Evolutionary conservation across 2,888 invertebrate genomes (phyloP).

Genomic region (Platycnemis pennipes): DNA sequence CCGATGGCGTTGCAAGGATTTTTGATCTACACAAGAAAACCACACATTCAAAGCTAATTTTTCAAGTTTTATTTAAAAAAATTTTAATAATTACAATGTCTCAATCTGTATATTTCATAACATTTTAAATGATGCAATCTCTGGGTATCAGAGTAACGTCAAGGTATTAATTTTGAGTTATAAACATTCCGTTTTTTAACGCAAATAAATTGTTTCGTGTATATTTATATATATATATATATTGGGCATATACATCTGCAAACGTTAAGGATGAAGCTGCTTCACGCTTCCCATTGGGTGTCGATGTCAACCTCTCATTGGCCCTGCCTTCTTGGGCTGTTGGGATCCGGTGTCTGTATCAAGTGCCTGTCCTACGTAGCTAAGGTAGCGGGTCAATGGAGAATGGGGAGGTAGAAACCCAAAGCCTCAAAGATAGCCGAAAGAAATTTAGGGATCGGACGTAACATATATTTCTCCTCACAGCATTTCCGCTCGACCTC

Average conservation of each 20-base stretch:
- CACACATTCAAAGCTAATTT: constrained; percentile 17
- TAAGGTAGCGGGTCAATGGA: background rate
- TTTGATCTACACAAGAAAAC: no score
- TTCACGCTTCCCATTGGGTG: constrained; percentile 13
- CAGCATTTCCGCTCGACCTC: background rate
- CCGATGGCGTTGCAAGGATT: no score
- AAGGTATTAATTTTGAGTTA: constrained; percentile 28
- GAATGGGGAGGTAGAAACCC: background rate
- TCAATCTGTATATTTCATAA: constrained; percentile 57
- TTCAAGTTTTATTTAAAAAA: constrained; percentile 54
- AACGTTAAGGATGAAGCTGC: background rate
- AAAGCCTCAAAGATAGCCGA: background rate
- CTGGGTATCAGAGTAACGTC: constrained; percentile 42
- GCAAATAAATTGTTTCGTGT: constrained; percentile 35
- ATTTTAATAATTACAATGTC: constrained; percentile 50
- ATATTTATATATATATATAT: constrained; percentile 1
- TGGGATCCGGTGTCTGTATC: background rate
- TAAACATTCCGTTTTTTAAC: constrained; percentile 15
- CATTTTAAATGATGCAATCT: constrained; percentile 62
- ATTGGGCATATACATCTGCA: background rate
- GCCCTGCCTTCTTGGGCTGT: background rate
- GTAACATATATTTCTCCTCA: background rate
- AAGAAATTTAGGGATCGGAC: background rate
- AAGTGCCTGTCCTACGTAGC: background rate
- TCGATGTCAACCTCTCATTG: background rate